phyloP scores from a whole-genome alignment of 2,113 vertebrate species.

The Anas platyrhynchos region DNA sequence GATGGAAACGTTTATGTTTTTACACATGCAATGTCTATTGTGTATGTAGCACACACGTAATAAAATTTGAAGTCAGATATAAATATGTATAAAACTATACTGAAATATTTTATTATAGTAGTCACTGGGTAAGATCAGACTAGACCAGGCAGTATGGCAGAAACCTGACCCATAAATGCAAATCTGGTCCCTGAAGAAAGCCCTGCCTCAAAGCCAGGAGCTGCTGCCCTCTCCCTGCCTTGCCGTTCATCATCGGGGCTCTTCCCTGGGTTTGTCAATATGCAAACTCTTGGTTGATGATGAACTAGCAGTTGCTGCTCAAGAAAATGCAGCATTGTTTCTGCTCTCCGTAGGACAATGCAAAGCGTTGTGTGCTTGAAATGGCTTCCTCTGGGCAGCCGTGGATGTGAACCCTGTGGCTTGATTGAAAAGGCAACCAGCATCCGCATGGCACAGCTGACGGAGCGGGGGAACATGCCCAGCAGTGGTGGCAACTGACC shows the following conservation, averaged over 20 bases:
- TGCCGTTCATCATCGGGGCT: background rate
- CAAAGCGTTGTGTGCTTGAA: background rate
- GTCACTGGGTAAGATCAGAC: background rate
- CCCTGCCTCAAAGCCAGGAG: background rate
- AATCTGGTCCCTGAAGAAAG: background rate
- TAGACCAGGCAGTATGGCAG: background rate
- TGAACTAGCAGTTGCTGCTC: background rate
- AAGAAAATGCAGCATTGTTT: background rate
- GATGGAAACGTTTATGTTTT: background rate
- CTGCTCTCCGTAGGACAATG: background rate
- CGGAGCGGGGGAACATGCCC: background rate
- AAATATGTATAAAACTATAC: background rate
- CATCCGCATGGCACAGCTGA: rapidly evolving
- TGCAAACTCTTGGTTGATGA: background rate
- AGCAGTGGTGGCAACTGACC: background rate
- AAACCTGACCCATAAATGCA: background rate
- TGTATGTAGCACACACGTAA: background rate
- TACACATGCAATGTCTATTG: background rate
- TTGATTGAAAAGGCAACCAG: background rate
- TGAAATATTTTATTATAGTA: background rate
- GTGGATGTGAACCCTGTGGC: background rate
- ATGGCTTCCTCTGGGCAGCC: background rate
- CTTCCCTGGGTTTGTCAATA: background rate
- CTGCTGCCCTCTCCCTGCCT: background rate
- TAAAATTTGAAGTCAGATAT: background rate